Evolutionary conservation across 53 echinoderm and acorn worm genomes (phyloP).

Genomic region (Holothuria leucospilota): DNA sequence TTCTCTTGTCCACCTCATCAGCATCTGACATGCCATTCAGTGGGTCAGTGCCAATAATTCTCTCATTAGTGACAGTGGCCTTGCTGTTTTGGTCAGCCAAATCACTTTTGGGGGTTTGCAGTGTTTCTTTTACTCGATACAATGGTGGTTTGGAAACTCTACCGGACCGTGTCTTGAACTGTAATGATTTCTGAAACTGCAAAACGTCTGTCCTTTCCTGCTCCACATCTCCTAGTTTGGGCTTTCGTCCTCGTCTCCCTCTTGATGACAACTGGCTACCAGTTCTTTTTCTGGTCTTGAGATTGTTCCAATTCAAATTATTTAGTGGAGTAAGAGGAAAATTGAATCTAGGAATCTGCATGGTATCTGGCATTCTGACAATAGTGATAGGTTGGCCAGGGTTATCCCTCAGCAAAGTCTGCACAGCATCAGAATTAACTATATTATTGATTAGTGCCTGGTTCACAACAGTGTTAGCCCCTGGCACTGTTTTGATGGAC

Average conservation of each 20-base stretch:
- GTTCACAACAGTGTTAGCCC: conserved; percentile 73
- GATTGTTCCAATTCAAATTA: conserved; percentile 18
- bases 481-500: conserved; percentile 81
- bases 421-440: conserved; percentile 89
- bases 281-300: conserved; percentile 13
- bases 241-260: conserved; percentile 42
- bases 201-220: conserved; percentile 40
- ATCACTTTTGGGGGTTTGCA: background rate
- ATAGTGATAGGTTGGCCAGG: conserved; percentile 97
- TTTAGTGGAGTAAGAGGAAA: conserved; percentile 21
- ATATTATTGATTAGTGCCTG: conserved; percentile 86
- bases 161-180: conserved; percentile 83
- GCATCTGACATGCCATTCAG: too few relatives aligned
- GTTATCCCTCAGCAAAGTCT: conserved; percentile 79
- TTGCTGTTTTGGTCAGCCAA: too few relatives aligned
- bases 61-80: too few relatives aligned
- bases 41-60: too few relatives aligned
- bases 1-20: too few relatives aligned
- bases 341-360: conserved; percentile 11
- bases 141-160: conserved; percentile 86
- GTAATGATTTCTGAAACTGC: conserved; percentile 39
- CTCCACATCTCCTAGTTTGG: background rate
- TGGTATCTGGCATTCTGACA: conserved; percentile 85
- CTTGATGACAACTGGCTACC: conserved; percentile 30
- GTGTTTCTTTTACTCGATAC: conserved; percentile 35